Evolutionary conservation across 64 coral and sea anemone species (phyloP), one percentile per base, ranked within the genome.

Genomic region (Stylophora pistillata): DNA sequence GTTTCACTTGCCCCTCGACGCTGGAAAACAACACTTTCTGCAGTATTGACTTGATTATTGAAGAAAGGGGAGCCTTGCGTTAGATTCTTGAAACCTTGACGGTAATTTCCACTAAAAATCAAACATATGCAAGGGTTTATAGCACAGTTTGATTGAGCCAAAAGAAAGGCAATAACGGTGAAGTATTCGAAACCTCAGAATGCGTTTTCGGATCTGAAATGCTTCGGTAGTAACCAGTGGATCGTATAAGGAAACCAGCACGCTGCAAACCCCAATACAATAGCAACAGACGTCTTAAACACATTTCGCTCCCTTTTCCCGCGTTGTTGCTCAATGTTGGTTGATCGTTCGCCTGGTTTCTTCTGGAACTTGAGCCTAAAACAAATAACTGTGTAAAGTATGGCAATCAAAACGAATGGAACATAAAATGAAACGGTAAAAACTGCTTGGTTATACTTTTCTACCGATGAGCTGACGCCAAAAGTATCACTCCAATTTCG

Each of bases 321-420:
- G 11, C 81, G 52, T 53, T 55, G 63, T n/a, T 27, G 56, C 57
- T 56, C 56, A 25, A 18, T 23, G 13, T 77, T 58, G 64, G 16
- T 53, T 15, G 62, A 55, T 81, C 27, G 75, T 54, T 56, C 76
- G 5, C 77, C 60, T 1, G 33, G 75, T 20, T 69, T 27, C 15
- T 28, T 75, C 15, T 76, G 60, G n/a, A 11, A 28, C 77, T 72
- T 79, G 9, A 89, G 76, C 14, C 63, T 63, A 5, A 89, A 23
- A 16, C 79, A 15, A 23, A 89, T 72, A 34, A 78, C 26, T 1
- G 33, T 12, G 76, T 89, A 89, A 53, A 89, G 77, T 79, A 73
- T 56, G 21, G 59, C 53, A 16, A 89, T 29, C 1, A 89, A 66
- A 55, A 70, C 37, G 25, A 63, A 61, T 1, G 88, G 88, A 5